A percentile compares a stretch with the other conserved stretches of the same genome.
phyloP scores from a whole-genome alignment of 2,888 invertebrate genomes.

The Cacoxenus indagator region DNA sequence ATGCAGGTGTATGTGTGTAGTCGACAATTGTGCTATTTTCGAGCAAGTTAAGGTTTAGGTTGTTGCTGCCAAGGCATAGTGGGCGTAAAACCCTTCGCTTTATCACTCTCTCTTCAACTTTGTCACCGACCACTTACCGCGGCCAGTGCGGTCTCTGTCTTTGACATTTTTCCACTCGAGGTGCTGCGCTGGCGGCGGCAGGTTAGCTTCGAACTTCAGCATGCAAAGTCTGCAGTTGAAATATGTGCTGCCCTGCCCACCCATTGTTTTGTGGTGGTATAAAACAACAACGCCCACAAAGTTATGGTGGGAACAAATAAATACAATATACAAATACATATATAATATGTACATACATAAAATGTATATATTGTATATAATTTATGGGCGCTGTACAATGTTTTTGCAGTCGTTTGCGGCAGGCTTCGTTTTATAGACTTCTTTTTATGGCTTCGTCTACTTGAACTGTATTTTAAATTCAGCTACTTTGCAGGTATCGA shows the following conservation, averaged over 20 bases:
- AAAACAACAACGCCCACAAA: background rate
- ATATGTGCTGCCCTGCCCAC: constrained; percentile 18
- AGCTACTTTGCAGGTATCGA: too few relatives aligned
- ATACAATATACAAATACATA: too few relatives aligned
- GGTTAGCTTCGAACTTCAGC: background rate
- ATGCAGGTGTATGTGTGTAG: background rate
- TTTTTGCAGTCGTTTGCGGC: too few relatives aligned
- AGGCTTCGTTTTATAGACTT: too few relatives aligned
- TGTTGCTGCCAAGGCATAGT: constrained; percentile 22
- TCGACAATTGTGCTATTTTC: constrained; percentile 23
- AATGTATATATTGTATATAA: too few relatives aligned
- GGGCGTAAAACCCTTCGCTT: too few relatives aligned
- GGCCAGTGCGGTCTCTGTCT: constrained; percentile 7
- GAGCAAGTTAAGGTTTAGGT: constrained; percentile 24
- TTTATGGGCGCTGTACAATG: too few relatives aligned
- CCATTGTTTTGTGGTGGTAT: background rate
- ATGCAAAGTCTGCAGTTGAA: background rate
- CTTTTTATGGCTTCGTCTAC: too few relatives aligned
- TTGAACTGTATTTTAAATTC: too few relatives aligned
- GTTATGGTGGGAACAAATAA: constrained; percentile 12
- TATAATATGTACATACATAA: too few relatives aligned
- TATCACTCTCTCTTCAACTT: constrained; percentile 24
- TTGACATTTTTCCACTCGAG: constrained; percentile 22
- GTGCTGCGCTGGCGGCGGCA: background rate
- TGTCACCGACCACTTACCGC: background rate